Evolutionary conservation across 2,888 invertebrate species (phyloP), one percentile per base, ranked within the genome.

Genomic region (Lycaena phlaeas): DNA sequence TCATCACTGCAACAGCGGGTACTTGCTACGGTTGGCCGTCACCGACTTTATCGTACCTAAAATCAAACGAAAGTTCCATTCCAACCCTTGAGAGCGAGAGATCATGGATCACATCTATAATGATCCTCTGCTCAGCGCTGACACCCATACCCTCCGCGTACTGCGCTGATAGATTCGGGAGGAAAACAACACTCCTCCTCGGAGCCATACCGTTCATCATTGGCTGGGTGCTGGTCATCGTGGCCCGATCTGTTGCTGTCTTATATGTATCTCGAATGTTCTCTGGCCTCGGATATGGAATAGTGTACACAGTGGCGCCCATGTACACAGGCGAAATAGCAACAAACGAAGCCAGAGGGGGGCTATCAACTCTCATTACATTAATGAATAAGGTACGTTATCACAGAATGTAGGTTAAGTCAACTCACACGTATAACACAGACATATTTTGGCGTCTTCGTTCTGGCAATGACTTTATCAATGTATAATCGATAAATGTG

Each of bases 321-420:
- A 88, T 88, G 88, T 88, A 88, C 58, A 86, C 87, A 14, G 88
- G 88, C 36, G 88, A 88, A 59, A 88, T 88, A 39, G 87, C 88
- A 36, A 87, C 88, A 43, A 87, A 87, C 53, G 79, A 86, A 61
- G 87, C 88, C 53, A 70, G 88, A 45, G 88, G 88, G 28, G 78
- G 88, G 39, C 79, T 90, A 40, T 89, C 89, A n/a, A 87, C 88
- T 14, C 85, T 87, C 49, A 86, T 87, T 52, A 87, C 88, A 12
- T 68, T 88, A 48, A 85, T 84, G 68, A 82, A 82, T 54, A 86
- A 88, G 67, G 85, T 86, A 60, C 76, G 74, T 57, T 59, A 29
- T 30, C 15, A 14, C 11, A 5, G 14, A 11, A 37, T 10, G 27
- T 17, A 11, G 27, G 31, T 31, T 17, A 17, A 11, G 11, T 31